These are phyloP conservation scores for Corticium candelabrum DNA, from an alignment of 37 sponge, comb jelly and placozoan species.

Conservation along the genomic window DNA sequence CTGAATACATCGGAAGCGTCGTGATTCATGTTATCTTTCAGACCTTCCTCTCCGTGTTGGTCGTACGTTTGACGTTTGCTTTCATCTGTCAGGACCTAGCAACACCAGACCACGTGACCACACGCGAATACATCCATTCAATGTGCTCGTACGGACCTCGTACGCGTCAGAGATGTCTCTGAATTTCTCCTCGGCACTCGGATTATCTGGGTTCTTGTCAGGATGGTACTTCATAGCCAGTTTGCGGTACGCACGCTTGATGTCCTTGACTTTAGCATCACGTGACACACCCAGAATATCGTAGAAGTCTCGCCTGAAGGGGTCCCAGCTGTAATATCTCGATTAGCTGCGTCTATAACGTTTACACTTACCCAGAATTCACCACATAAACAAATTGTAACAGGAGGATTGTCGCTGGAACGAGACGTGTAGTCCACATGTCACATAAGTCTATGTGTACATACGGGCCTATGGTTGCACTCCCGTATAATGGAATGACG, in stretches of 20 bases:
- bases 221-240: constrained; percentile 90
- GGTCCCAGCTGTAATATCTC: not conserved
- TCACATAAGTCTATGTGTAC: too few species aligned
- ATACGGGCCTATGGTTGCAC: too few species aligned
- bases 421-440: too few species aligned
- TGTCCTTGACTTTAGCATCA: constrained; percentile 67
- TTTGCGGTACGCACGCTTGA: constrained; percentile 95
- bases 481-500: too few species aligned
- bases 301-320: constrained; percentile 90
- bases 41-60: constrained; percentile 88
- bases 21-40: constrained; percentile 30
- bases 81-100: constrained; percentile 63
- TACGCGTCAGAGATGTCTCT: constrained; percentile 90
- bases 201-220: constrained; percentile 84
- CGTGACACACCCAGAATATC: constrained; percentile 82
- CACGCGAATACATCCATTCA: not conserved
- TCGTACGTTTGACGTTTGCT: constrained; percentile 81
- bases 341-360: not conserved
- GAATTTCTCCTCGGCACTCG: constrained; percentile 68
- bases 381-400: not conserved
- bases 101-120: not conserved
- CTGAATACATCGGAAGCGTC: constrained; percentile 46
- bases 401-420: not conserved
- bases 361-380: not conserved
- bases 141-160: constrained; percentile 33